Evolutionary conservation across 2,113 vertebrate species (phyloP).

Genomic region (Lepus americanus): DNA sequence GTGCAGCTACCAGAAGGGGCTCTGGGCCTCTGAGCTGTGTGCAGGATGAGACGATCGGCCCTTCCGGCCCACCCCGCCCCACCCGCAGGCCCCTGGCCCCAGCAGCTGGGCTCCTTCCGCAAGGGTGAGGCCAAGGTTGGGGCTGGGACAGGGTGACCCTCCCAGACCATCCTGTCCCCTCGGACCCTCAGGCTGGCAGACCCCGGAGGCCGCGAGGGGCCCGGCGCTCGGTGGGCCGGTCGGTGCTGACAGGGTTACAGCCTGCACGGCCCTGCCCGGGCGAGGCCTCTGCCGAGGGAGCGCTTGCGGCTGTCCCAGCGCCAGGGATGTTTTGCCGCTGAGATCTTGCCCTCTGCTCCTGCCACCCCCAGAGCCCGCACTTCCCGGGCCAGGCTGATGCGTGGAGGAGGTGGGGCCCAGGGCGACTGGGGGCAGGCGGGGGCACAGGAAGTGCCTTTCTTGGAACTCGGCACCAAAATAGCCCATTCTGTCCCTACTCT

Average conservation of each 20-base stretch:
- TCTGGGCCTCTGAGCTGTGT: background rate
- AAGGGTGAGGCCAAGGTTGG: slow-evolving; percentile 53
- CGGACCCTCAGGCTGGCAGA: background rate
- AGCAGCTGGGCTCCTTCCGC: slow-evolving; percentile 77
- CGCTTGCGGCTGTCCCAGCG: background rate
- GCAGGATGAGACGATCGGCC: slow-evolving; percentile 59
- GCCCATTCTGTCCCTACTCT: slow-evolving; percentile 40
- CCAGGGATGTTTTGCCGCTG: slow-evolving; percentile 49
- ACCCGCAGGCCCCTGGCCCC: background rate
- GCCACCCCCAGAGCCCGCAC: background rate
- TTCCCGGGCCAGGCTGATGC: too few relatives aligned
- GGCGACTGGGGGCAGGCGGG: slow-evolving; percentile 26
- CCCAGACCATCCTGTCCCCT: background rate
- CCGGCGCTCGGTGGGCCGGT: background rate
- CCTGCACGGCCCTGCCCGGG: slow-evolving; percentile 39
- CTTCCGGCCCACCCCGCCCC: background rate
- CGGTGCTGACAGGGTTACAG: slow-evolving; percentile 38
- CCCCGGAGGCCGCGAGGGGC: background rate
- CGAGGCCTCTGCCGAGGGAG: slow-evolving; percentile 12
- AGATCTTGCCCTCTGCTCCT: slow-evolving; percentile 6
- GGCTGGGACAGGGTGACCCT: slow-evolving; percentile 40
- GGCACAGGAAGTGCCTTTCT: slow-evolving; percentile 79
- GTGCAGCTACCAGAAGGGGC: background rate
- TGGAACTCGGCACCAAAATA: slow-evolving; percentile 80
- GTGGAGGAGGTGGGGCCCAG: background rate